Base-by-base conservation (phyloP, 2,797 vertebrate genomes). In the Ctenopoma kingsleyae region DNA sequence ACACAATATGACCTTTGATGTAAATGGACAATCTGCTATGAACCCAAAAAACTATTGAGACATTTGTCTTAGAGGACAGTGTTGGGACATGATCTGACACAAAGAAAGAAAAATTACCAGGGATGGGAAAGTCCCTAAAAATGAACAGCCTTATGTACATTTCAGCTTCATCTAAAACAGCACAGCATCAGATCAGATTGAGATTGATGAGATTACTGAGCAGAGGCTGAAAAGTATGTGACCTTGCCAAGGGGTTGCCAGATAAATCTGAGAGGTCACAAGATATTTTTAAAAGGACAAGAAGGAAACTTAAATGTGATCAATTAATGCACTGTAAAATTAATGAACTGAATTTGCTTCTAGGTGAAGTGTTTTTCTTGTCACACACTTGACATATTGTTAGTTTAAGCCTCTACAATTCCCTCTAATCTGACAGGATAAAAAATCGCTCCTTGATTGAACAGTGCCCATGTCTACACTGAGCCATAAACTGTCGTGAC, bases 1-100 rank as follows among this genome's bases (percentile, higher is more conserved):
- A 47, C 23, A 17, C 17, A 11, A 15, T 12, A 19, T 56, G 61
- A 81, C 64, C 71, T 81, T 74, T 65, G 58, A 79, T 68, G 53
- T 52, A 2, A 59, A 25, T 25, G 17, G 44, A 23, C 32, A 50
- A 44, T 12, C 41, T 56, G 51, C 32, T 48, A 17, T 38, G 5
- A 36, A 47, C 44, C 70, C 52, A 74, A 9, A 8, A 70, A 60
- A 72, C 16, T 50, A 32, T 58, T 69, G 60, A 64, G 50, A 72
- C 30, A 63, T 22, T 51, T 61, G 32, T 16, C 38, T 52, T 22
- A 15, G 1, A 8, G 9, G 32, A 30, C 16, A 9, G 17, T 22
- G 19, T 43, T 57, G n/a, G 20, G 66, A 43, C 11, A 7, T 0
- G 7, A 59, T 40, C 25, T 40, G 30, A 22, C 13, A 30, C 3